phyloP scores from a whole-genome alignment of 1,140 invertebrate genomes.

The Mizuhopecten yessoensis region DNA sequence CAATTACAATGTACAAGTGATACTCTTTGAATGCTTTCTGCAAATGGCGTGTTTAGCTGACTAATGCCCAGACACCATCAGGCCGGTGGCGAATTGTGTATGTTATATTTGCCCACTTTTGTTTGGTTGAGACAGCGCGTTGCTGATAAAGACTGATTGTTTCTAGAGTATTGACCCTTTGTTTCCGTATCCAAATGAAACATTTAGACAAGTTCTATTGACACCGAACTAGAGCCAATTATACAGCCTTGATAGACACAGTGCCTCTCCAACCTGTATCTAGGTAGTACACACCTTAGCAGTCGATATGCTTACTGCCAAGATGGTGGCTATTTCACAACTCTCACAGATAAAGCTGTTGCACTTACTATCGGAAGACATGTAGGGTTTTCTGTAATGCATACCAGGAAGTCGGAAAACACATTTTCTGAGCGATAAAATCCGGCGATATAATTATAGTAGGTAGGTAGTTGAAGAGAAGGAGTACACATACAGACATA shows the following conservation, averaged over 20 bases:
- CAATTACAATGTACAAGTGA: neutral
- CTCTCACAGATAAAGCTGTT: constrained; percentile 14
- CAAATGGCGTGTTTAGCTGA: neutral
- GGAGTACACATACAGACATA: neutral
- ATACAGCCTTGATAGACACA: neutral
- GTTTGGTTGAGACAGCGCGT: neutral
- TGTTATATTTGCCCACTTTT: neutral
- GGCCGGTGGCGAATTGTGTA: neutral
- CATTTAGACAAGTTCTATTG: constrained; percentile 35
- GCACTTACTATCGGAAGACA: neutral
- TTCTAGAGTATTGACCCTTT: constrained; percentile 10
- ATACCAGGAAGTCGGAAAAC: constrained; percentile 7
- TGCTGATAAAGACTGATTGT: neutral
- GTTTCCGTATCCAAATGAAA: constrained; percentile 6
- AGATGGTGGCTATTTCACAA: neutral
- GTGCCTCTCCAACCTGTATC: neutral
- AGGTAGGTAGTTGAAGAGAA: neutral
- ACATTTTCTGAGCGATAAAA: constrained; percentile 17
- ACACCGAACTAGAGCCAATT: constrained; percentile 31
- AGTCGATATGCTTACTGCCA: neutral
- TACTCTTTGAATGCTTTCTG: neutral
- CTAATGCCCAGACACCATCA: neutral
- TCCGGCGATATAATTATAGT: neutral
- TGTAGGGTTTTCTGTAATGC: neutral
- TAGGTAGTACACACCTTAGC: neutral